Evolutionary conservation across 2,797 vertebrate genomes (phyloP).

Genomic region (Sebastes minor): DNA sequence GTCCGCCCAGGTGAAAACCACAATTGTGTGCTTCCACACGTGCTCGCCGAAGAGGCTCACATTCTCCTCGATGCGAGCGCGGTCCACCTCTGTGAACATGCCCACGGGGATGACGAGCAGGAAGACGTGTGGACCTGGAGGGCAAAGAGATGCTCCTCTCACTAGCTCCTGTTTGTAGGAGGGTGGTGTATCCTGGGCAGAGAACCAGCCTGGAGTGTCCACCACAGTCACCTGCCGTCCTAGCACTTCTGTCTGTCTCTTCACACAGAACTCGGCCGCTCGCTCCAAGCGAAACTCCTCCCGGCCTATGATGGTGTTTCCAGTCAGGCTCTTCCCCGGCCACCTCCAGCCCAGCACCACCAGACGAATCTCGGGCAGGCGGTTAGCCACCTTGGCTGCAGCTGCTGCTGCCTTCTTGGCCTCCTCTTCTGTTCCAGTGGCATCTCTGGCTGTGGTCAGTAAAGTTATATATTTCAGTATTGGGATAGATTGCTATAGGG

Average conservation of each 20-base stretch:
- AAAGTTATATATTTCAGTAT: background rate
- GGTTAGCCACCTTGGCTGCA: conserved; percentile 35
- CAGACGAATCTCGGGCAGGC: conserved; percentile 78
- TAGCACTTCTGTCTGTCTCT: conserved; percentile 59
- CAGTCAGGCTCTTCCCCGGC: conserved; percentile 87
- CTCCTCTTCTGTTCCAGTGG: conserved; percentile 48
- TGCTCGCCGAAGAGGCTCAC: conserved; percentile 79
- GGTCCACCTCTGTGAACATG: conserved; percentile 84
- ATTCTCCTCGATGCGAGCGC: conserved; percentile 80
- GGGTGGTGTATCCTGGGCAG: conserved; percentile 67
- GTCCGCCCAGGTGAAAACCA: conserved; percentile 85
- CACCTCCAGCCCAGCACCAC: conserved; percentile 87
- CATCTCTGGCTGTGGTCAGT: conserved; percentile 32
- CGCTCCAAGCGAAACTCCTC: conserved; percentile 79
- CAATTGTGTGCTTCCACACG: conserved; percentile 81
- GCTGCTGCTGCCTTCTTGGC: conserved; percentile 41
- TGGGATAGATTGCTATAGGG: background rate
- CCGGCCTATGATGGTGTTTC: conserved; percentile 85
- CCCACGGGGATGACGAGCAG: conserved; percentile 83
- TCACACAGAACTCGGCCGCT: conserved; percentile 80
- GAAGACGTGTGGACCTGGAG: conserved; percentile 84
- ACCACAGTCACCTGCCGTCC: conserved; percentile 77
- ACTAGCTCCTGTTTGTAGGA: conserved; percentile 80
- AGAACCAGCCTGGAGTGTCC: conserved; percentile 88
- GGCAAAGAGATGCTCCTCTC: conserved; percentile 72